A percentile compares a stretch with the other conserved stretches of the same genome.
phyloP scores from a whole-genome alignment of 1,140 invertebrate genomes.

The Chelonus insularis region DNA sequence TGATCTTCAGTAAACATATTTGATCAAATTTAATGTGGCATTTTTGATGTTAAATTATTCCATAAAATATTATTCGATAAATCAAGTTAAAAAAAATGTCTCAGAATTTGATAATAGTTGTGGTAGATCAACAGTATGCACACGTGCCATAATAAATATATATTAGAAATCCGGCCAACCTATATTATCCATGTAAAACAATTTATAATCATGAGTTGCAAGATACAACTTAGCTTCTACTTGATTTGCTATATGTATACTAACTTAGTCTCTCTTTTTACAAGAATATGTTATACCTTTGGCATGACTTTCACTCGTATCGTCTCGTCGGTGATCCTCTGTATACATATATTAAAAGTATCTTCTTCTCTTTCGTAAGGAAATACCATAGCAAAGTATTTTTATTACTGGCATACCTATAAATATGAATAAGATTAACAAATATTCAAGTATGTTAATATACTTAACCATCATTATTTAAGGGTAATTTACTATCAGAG shows the following conservation, averaged over 20 bases:
- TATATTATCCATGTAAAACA: background rate
- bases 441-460: too few relatives aligned
- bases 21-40: too few relatives aligned
- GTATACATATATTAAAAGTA: background rate
- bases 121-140: conserved; percentile 17
- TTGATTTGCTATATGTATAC: background rate
- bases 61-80: too few relatives aligned
- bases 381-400: too few relatives aligned
- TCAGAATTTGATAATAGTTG: background rate
- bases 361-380: too few relatives aligned
- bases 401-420: too few relatives aligned
- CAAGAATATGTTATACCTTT: background rate
- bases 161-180: background rate
- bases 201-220: conserved; percentile 12
- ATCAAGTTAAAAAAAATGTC: background rate
- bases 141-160: conserved; percentile 22
- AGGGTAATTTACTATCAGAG: too few relatives aligned
- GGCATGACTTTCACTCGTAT: conserved; percentile 1
- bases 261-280: background rate
- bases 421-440: too few relatives aligned
- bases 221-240: background rate
- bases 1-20: too few relatives aligned
- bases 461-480: too few relatives aligned
- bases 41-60: too few relatives aligned
- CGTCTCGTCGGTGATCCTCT: background rate